A percentile compares a stretch with the other conserved stretches of the same genome.
These are phyloP conservation scores for Clanis bilineata DNA, from an alignment of 2,888 invertebrate species.

Conservation along the genomic window DNA sequence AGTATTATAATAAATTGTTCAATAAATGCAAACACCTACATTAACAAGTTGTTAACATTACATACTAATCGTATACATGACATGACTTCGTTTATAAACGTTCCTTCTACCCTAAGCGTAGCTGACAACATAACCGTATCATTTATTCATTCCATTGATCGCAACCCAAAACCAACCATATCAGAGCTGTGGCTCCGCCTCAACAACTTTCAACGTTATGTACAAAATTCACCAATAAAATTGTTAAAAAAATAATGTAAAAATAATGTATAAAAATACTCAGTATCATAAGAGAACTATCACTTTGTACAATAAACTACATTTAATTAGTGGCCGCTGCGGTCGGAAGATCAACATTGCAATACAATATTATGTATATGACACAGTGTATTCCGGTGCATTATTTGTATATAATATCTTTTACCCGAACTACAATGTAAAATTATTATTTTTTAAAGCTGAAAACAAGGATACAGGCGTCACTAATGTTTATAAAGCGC, in stretches of 20 bases:
- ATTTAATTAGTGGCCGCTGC: constrained; percentile 61
- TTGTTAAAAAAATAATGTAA: constrained; percentile 78
- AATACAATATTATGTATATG: constrained; percentile 17
- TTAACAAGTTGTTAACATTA: constrained; percentile 65
- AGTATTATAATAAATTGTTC: constrained; percentile 75
- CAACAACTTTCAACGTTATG: constrained; percentile 64
- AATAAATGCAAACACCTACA: constrained; percentile 76
- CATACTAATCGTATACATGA: constrained; percentile 73
- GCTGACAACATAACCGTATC: constrained; percentile 58
- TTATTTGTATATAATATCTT: too few species aligned
- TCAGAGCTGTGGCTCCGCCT: constrained; percentile 44
- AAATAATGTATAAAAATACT: constrained; percentile 81
- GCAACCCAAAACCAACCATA: constrained; percentile 63
- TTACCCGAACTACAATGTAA: too few species aligned
- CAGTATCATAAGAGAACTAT: constrained; percentile 81
- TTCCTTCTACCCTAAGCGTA: constrained; percentile 45
- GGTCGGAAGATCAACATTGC: constrained; percentile 51
- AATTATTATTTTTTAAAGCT: too few species aligned
- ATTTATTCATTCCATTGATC: constrained; percentile 43
- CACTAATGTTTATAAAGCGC: too few species aligned
- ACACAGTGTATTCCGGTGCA: too few species aligned
- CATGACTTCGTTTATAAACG: constrained; percentile 56
- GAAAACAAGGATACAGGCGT: too few species aligned
- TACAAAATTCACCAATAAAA: constrained; percentile 73
- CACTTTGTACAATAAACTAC: constrained; percentile 79